Evolutionary conservation across 2,797 vertebrate genomes (phyloP).

Genomic region (Crocodylus rhombifer): DNA sequence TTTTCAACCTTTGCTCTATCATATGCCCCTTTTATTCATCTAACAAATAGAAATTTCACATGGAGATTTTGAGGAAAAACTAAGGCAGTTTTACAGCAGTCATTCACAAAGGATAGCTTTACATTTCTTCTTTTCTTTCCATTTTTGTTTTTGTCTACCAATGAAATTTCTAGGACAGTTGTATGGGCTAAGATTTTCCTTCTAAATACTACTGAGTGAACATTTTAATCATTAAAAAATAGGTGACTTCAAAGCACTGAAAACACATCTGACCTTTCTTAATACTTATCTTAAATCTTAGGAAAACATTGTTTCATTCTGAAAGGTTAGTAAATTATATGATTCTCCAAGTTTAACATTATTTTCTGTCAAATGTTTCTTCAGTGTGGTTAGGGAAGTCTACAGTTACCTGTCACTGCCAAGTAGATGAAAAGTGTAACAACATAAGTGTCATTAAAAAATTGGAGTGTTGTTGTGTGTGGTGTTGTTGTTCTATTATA

Average conservation of each 20-base stretch:
- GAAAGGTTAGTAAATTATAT: neutral
- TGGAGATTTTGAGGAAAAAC: neutral
- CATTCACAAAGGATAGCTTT: neutral
- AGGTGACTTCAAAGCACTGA: neutral
- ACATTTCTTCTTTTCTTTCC: no score
- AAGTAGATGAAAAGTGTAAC: slow-evolving; percentile 30
- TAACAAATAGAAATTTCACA: neutral
- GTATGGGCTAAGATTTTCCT: neutral
- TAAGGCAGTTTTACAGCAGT: neutral
- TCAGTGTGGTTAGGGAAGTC: neutral
- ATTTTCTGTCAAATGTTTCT: neutral
- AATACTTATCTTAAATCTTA: neutral
- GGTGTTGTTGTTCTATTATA: neutral
- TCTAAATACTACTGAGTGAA: slow-evolving; percentile 30
- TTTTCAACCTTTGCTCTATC: neutral
- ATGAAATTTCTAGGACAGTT: neutral
- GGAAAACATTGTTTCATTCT: neutral
- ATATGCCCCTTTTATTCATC: neutral
- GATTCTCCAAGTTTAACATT: neutral
- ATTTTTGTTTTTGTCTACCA: neutral
- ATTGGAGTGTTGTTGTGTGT: neutral
- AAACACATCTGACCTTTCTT: neutral
- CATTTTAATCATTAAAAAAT: slow-evolving; percentile 15
- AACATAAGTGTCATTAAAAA: neutral
- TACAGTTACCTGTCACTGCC: slow-evolving; percentile 56